Percentiles rank a stretch among this genome's conserved stretches.
Conservation (phyloP, 2,888 invertebrate species). For the Himalopsyche kuldschensis region DNA sequence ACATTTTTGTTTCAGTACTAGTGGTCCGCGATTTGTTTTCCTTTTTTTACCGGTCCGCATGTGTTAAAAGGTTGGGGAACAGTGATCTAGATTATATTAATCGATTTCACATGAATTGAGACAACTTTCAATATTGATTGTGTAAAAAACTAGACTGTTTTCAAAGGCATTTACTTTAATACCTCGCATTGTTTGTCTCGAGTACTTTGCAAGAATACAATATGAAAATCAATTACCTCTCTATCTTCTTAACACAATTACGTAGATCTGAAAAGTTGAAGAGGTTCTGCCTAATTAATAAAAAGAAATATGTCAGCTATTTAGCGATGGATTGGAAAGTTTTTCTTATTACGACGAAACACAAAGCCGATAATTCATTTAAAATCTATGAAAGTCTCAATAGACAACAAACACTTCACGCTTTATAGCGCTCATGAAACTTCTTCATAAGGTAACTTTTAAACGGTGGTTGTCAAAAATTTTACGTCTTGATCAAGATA, state of each 20-base stretch:
- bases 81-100: too few species aligned
- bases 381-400: constrained; percentile 7
- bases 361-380: constrained; percentile 6
- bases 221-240: background rate
- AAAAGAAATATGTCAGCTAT: background rate
- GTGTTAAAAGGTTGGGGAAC: too few species aligned
- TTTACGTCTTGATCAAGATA: too few species aligned
- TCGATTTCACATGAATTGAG: too few species aligned
- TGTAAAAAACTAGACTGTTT: too few species aligned
- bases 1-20: too few species aligned
- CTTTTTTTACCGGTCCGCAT: too few species aligned
- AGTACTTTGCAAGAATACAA: too few species aligned
- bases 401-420: constrained; percentile 7
- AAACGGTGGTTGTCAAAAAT: background rate
- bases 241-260: background rate
- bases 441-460: background rate
- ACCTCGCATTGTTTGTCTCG: too few species aligned
- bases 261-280: background rate
- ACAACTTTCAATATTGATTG: too few species aligned
- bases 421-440: background rate
- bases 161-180: too few species aligned
- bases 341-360: background rate
- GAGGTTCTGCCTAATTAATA: background rate
- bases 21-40: too few species aligned
- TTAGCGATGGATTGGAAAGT: background rate